Evolutionary conservation across 2,888 invertebrate species (phyloP).

Genomic region (Byasa hedistus): DNA sequence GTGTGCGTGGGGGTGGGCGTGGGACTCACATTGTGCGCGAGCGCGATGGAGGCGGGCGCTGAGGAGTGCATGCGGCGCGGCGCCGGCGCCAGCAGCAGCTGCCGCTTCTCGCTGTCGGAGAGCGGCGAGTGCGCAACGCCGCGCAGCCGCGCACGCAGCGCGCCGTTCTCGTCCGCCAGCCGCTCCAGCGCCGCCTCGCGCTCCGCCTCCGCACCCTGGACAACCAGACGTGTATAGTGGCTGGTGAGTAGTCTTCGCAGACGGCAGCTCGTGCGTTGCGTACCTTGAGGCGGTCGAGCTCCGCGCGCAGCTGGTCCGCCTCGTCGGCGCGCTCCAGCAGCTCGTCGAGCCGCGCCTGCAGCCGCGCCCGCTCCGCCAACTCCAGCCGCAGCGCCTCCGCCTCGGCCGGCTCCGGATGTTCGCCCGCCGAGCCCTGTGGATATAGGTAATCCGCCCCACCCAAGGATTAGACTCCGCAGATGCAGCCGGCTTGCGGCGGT

Average conservation of each 20-base stretch:
- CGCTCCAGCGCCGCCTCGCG: slow-evolving; percentile 82
- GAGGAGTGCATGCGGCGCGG: slow-evolving; percentile 85
- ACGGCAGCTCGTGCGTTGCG: slow-evolving; percentile 55
- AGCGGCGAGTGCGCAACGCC: slow-evolving; percentile 90
- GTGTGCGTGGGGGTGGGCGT: neutral
- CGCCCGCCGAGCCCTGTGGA: neutral
- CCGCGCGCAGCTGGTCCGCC: slow-evolving; percentile 83
- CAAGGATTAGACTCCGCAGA: neutral
- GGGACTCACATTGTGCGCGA: slow-evolving; percentile 58
- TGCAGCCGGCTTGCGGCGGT: neutral
- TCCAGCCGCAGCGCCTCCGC: slow-evolving; percentile 83
- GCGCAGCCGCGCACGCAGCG: slow-evolving; percentile 85
- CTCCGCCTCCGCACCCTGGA: slow-evolving; percentile 78
- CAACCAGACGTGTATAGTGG: neutral
- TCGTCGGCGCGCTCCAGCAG: slow-evolving; percentile 83
- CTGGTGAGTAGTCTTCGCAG: neutral
- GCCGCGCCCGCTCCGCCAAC: slow-evolving; percentile 83
- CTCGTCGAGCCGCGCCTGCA: slow-evolving; percentile 82
- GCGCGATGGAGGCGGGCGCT: slow-evolving; percentile 90
- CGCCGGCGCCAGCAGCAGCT: slow-evolving; percentile 84
- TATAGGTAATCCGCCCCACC: neutral
- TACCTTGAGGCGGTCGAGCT: slow-evolving; percentile 86
- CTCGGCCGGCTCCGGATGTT: slow-evolving; percentile 65
- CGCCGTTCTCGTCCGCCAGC: slow-evolving; percentile 88
- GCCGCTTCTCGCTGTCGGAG: slow-evolving; percentile 90